These are phyloP conservation scores for Phalanger gymnotis DNA, from an alignment of 2,797 vertebrate genomes.

Conservation along the genomic window DNA sequence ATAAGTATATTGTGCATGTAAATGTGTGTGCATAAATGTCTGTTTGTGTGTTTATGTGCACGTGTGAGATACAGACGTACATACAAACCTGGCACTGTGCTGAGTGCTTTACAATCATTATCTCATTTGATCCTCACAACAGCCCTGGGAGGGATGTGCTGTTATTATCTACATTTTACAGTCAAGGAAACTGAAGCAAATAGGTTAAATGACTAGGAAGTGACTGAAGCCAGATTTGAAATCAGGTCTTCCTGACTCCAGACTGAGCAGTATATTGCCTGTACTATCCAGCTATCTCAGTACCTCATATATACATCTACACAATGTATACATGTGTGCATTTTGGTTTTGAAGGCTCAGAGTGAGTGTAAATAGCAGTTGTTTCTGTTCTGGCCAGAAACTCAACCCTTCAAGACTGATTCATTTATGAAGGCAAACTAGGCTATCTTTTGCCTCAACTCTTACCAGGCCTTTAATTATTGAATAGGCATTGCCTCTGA, in stretches of 20 bases:
- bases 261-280: neutral
- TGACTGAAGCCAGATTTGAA: neutral
- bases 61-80: neutral
- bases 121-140: neutral
- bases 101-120: neutral
- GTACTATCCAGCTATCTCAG: neutral
- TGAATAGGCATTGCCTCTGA: neutral
- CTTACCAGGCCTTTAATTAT: neutral
- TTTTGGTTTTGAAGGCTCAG: neutral
- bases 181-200: neutral
- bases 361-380: neutral
- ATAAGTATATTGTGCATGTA: neutral
- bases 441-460: neutral
- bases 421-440: neutral
- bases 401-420: neutral
- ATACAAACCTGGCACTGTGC: neutral
- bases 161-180: neutral
- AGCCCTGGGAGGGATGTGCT: neutral
- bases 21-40: neutral
- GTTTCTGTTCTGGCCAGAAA: neutral
- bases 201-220: neutral
- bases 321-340: neutral
- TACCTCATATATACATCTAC: neutral
- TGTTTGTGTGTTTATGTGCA: too few species aligned
- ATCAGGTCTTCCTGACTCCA: neutral